Evolutionary conservation across 2,888 invertebrate genomes (phyloP).

Genomic region (Eupsilia transversa): DNA sequence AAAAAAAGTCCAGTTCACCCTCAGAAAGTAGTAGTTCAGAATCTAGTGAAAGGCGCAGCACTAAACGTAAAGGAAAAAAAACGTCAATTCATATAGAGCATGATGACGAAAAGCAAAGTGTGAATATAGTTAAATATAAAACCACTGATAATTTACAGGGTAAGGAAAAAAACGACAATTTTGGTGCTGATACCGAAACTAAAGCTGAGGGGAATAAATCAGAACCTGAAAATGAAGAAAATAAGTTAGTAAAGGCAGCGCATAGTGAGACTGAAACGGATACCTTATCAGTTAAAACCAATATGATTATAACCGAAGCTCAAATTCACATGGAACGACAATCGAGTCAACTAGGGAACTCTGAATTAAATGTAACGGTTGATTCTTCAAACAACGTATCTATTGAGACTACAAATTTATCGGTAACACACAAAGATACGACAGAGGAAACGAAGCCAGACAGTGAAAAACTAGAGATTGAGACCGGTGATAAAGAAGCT

Average conservation of each 20-base stretch:
- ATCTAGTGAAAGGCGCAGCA: slow-evolving; percentile 83
- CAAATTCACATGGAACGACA: slow-evolving; percentile 89
- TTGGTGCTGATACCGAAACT: slow-evolving; percentile 60
- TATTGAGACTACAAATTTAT: slow-evolving; percentile 84
- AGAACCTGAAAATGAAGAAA: slow-evolving; percentile 74
- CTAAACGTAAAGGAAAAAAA: slow-evolving; percentile 86
- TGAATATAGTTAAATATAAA: slow-evolving; percentile 87
- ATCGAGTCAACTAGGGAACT: slow-evolving; percentile 83
- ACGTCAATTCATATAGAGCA: slow-evolving; percentile 87
- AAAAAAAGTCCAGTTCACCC: slow-evolving; percentile 83
- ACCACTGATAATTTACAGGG: slow-evolving; percentile 71
- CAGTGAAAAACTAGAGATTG: slow-evolving; percentile 60
- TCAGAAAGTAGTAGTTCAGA: slow-evolving; percentile 87
- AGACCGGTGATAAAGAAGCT: slow-evolving; percentile 52
- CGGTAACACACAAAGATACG: slow-evolving; percentile 81
- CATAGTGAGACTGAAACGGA: slow-evolving; percentile 89
- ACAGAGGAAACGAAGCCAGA: slow-evolving; percentile 72
- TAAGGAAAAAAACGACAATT: slow-evolving; percentile 70
- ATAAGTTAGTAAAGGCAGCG: slow-evolving; percentile 73
- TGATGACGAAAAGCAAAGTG: slow-evolving; percentile 85
- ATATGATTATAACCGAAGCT: slow-evolving; percentile 89
- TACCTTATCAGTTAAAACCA: slow-evolving; percentile 87
- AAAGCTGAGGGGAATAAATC: slow-evolving; percentile 73
- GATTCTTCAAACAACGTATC: slow-evolving; percentile 87
- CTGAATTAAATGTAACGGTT: slow-evolving; percentile 85